Base-by-base conservation (phyloP, 2,797 vertebrate species). In the Etheostoma perlongum region DNA sequence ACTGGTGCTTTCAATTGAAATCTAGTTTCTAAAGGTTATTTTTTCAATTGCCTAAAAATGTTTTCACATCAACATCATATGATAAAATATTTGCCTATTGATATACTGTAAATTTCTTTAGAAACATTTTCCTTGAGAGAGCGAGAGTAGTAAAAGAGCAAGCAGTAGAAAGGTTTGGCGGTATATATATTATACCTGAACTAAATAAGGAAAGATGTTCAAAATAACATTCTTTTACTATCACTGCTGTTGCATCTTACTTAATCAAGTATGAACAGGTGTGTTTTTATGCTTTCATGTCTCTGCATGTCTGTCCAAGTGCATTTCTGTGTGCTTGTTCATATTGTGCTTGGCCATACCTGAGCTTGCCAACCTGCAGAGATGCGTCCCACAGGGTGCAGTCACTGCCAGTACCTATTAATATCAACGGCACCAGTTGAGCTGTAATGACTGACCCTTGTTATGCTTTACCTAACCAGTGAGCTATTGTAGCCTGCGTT, bases 351-450 rank as follows among this genome's bases (percentile, higher is more conserved):
- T 55, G 66, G 47, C 75, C 51, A 23, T 85, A 84, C 88, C 84
- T 85, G 69, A 79, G 76, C 84, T 71, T 73, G 67, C 81, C 80
- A 85, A 78, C 90, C 77, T 87, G 88, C 74, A 84, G 90, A 89
- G 86, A 80, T 81, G 85, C 15, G 42, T 85, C 81, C 86, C 85
- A 85, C 84, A 58, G 75, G 87, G 74, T 63, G 68, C 84, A 71
- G 80, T 79, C 68, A 7, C 84, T 92, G 92, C 85, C 91, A 88
- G 64, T 11, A 30, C 61, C 51, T 65, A 67, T 92, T 91, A 90
- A 77, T 73, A 76, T 94, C 90, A 89, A 16, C 33, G 67, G 71
- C 81, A 77, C 78, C 74, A 83, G 81, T 82, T 79, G 81, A 85
- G 84, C 87, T 79, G 85, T 79, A 73, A 62, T 47, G 69, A 61